phyloP scores from a whole-genome alignment of 2,797 vertebrate species.

The Podarcis siculus region DNA sequence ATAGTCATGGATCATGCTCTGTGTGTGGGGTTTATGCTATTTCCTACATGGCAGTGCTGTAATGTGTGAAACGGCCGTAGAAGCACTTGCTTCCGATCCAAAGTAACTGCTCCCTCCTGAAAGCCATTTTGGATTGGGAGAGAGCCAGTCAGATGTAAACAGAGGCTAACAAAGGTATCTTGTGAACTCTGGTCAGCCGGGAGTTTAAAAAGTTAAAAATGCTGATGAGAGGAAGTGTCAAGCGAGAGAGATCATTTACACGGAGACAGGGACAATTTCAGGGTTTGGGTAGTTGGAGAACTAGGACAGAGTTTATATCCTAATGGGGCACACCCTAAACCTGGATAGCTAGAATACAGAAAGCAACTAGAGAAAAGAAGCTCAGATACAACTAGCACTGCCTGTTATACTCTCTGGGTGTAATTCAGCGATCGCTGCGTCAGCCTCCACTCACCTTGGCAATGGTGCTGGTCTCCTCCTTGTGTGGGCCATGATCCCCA shows the following conservation, averaged over 20 bases:
- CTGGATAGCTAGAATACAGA: not conserved
- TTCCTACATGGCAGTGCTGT: not conserved
- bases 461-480: conserved; percentile 86
- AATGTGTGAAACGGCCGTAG: not conserved
- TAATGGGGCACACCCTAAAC: not conserved
- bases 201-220: not conserved
- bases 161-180: not conserved
- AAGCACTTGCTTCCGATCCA: not conserved
- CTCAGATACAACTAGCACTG: not conserved
- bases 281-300: not conserved
- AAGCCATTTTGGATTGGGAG: not conserved
- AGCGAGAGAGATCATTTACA: not conserved
- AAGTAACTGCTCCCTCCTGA: not conserved
- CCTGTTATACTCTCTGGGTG: not conserved
- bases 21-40: not conserved
- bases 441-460: conserved; percentile 83
- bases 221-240: not conserved
- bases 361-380: not conserved
- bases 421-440: not conserved
- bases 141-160: not conserved
- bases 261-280: not conserved
- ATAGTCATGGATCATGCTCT: not conserved
- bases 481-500: conserved; percentile 83
- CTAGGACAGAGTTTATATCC: not conserved
- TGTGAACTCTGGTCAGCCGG: not conserved